Base-by-base conservation (phyloP, 92 coral and sea anemone species). In the Umimayanthus kanabou region DNA sequence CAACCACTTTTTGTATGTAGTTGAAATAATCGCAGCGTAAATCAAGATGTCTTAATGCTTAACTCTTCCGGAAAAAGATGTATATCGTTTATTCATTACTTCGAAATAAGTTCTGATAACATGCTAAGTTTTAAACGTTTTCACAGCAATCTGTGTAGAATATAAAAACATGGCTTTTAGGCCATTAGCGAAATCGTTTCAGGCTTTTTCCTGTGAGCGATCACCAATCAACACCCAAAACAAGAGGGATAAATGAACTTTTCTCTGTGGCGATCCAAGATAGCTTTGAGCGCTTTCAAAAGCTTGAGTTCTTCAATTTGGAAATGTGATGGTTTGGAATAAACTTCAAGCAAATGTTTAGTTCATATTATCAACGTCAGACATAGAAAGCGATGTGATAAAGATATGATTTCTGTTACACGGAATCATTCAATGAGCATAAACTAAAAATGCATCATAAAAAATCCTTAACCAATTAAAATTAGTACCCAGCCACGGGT, bases 401-500 rank as follows among this genome's bases (percentile, higher is more conserved):
- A 57, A 61, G 20, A 61, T 57, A 16, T 4, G 25, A 61, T 18
- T 61, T 61, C 3, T 61, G 25, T 61, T 61, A 72, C 76, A 72
- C 76, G 30, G 76, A 72, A 11, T 72, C 76, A 10, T 15, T 72
- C 76, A 29, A 28, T 33, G 30, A 30, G 14, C 4, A 13, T 70
- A 70, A 70, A 70, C 65, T 57, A 15, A 61, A 4, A 22, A 22
- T 5, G 69, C n/a, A 61, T 20, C n/a, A 61, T n/a, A 22, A 53
- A 33, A 26, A 80, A 80, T 29, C 50, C 40, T 28, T n/a, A 80
- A 80, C 84, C 49, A 80, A 80, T 80, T 57, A 80, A n/a, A 33
- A 79, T 76, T 79, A 37, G 81, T 22, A 77, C 65, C 37, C 58
- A n/a, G 64, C 58, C 15, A 57, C 70, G 64, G 8, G 11, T 33